phyloP scores from a whole-genome alignment of 1,140 invertebrate genomes.

The Schmidtea mediterranea region DNA sequence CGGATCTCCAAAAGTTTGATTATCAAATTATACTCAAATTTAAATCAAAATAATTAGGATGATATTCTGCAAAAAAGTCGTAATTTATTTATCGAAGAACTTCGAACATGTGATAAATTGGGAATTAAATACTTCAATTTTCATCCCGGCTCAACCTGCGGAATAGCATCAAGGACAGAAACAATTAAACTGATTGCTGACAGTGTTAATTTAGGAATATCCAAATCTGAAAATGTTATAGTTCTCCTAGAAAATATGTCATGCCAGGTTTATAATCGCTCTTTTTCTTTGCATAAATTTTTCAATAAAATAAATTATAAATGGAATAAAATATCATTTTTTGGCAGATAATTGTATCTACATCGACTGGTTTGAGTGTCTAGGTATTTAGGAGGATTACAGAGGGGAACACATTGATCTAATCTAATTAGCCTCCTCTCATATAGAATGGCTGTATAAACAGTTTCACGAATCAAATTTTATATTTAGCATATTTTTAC shows the following conservation, averaged over 20 bases:
- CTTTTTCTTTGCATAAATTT: not conserved
- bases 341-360: no score
- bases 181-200: constrained; percentile 28
- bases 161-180: constrained; percentile 18
- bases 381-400: no score
- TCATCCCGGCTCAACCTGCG: constrained; percentile 27
- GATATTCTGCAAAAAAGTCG: constrained; percentile 28
- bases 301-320: constrained; percentile 29
- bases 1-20: constrained; percentile 22
- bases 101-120: constrained; percentile 28
- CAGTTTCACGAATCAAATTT: no score
- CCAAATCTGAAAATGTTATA: constrained; percentile 22
- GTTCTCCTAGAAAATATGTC: constrained; percentile 9
- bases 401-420: no score
- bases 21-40: no score
- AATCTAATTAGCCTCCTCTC: no score
- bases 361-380: no score
- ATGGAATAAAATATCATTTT: no score
- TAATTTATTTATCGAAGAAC: constrained; percentile 27
- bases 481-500: no score
- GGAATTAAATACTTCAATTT: constrained; percentile 31
- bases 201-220: constrained; percentile 27
- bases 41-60: no score
- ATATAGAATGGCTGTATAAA: no score
- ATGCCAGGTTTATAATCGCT: not conserved